A percentile compares a stretch with the other conserved stretches of the same genome.
Evolutionary conservation across 2,113 vertebrate species (phyloP).

Genomic region (Anoura caudifer): DNA sequence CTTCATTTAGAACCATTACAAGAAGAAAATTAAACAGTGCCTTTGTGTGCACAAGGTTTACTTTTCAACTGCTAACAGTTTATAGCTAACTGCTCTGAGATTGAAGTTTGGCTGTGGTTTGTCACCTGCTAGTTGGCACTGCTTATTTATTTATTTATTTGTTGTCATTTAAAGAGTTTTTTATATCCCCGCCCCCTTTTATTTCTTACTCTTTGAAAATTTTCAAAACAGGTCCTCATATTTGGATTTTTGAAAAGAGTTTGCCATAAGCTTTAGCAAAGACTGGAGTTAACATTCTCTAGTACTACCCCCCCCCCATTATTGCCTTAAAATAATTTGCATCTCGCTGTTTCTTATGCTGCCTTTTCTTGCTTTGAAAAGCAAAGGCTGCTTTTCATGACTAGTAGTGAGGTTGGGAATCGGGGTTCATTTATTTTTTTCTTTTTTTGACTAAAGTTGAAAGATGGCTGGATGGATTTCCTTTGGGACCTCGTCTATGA

Average conservation of each 20-base stretch:
- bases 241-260: slow-evolving; percentile 69
- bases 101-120: slow-evolving; percentile 79
- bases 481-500: not conserved
- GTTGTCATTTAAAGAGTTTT: slow-evolving; percentile 50
- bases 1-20: slow-evolving; percentile 83
- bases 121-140: slow-evolving; percentile 75
- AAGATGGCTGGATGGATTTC: slow-evolving; percentile 37
- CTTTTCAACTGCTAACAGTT: slow-evolving; percentile 83
- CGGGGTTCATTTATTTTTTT: not conserved
- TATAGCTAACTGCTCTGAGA: slow-evolving; percentile 80
- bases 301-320: not conserved
- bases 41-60: slow-evolving; percentile 81
- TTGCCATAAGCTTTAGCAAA: slow-evolving; percentile 42
- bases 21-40: slow-evolving; percentile 82
- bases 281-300: slow-evolving; percentile 37
- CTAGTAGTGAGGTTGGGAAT: not conserved
- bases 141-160: slow-evolving; percentile 57
- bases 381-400: slow-evolving; percentile 23
- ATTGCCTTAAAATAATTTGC: slow-evolving; percentile 61
- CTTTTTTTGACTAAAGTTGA: slow-evolving; percentile 13
- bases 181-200: not conserved
- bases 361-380: not conserved
- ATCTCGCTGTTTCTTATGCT: not conserved
- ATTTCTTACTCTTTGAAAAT: slow-evolving; percentile 39
- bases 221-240: slow-evolving; percentile 43